Evolutionary conservation across 92 coral and sea anemone species (phyloP), one percentile per base, ranked within the genome.

Genomic region (Actinostola sp.): DNA sequence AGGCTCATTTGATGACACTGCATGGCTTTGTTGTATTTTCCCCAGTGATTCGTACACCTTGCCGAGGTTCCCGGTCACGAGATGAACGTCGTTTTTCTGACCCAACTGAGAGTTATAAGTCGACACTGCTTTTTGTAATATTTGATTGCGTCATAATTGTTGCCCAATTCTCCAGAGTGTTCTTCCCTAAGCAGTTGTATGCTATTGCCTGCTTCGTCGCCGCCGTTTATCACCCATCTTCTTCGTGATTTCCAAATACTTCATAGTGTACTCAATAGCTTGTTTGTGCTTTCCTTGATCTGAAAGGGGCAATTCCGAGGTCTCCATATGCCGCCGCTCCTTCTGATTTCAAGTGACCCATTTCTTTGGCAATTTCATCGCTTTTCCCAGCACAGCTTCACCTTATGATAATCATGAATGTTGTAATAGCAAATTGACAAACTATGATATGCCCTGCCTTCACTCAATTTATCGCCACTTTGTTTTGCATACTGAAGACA

Each of bases 1-100:
- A 67, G 48, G 32, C 45, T 28, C 23, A 12, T 44, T 67, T 48
- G 8, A 13, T 15, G 15, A 48, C 29, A 19, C 29, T n/a, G 23
- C 5, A 32, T 11, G 41, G 72, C 72, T 9, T 67, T 43, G 29
- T 46, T 11, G 8, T 46, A 49, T 48, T 32, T 67, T 10, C 56
- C 56, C 56, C 8, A 49, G 5, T 4, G 3, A 1, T 27, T 12
- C 1, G 17, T 57, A 57, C 10, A 30, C n/a, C 10, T 23, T 4
- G 10, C 38, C 36, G 1, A 57, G 20, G 28, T 30, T 57, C 5
- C 29, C 17, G 19, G 26, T 13, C 14, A 30, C 19, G 10, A 17
- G 14, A 6, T 30, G 0, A 4, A 1, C 39, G 2, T 1, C 39
- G 11, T 30, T 5, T 8, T 29, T 27, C 10, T 12, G 2, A 28